Conservation (phyloP, 2,888 invertebrate species). For the Habrosyne pyritoides region DNA sequence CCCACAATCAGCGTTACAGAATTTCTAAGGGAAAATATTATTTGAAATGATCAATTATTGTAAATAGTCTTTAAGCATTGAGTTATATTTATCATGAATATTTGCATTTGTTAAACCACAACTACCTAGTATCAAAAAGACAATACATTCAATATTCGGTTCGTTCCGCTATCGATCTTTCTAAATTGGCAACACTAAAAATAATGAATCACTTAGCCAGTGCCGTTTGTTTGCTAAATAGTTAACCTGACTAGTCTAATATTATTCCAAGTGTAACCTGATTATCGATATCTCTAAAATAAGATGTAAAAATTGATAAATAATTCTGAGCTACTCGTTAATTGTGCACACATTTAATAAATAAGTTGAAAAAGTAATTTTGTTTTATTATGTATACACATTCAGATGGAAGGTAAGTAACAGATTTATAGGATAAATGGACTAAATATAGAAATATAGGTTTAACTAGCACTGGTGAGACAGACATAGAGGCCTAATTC, state of each 20-base stretch:
- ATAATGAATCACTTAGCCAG: background rate
- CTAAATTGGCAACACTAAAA: background rate
- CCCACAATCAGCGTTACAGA: no score
- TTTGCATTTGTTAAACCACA: no score
- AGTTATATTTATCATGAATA: no score
- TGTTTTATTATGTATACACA: conserved; percentile 26
- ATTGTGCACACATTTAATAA: conserved; percentile 80
- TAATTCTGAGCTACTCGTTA: conserved; percentile 78
- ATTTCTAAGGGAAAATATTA: background rate
- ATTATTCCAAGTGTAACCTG: conserved; percentile 38
- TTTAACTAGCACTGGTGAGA: no score
- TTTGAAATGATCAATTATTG: background rate
- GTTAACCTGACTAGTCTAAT: conserved; percentile 22
- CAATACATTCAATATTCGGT: background rate
- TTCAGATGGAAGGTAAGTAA: background rate
- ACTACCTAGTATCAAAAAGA: background rate
- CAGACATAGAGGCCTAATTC: no score
- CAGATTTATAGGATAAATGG: no score
- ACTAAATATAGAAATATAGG: no score
- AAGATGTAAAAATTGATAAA: conserved; percentile 62
- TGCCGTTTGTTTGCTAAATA: conserved; percentile 11
- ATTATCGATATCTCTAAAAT: conserved; percentile 35
- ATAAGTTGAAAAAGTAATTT: conserved; percentile 53
- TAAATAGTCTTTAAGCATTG: background rate
- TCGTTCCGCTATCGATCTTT: background rate